Conservation (phyloP, 2,113 vertebrate genomes). For the Puffinus mauretanicus region DNA sequence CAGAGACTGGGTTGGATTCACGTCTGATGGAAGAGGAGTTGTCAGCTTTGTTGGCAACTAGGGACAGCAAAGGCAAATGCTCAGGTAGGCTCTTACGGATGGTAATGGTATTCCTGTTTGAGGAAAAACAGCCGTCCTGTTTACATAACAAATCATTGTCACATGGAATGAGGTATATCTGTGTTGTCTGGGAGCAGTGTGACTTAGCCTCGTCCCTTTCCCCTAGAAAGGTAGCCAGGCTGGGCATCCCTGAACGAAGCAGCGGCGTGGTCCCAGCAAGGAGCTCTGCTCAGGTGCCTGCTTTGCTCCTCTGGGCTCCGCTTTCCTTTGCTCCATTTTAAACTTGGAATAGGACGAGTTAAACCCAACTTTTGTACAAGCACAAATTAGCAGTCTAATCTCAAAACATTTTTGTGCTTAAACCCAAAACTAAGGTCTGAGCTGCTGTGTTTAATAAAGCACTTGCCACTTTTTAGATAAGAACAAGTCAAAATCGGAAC, state of each 20-base stretch:
- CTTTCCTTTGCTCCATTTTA: neutral
- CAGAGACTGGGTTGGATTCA: neutral
- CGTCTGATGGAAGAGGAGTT: neutral
- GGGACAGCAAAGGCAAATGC: neutral
- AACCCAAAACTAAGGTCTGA: neutral
- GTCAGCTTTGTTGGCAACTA: neutral
- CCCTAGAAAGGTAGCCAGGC: neutral
- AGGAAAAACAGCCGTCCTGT: neutral
- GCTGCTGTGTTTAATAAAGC: neutral
- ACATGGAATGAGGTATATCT: neutral
- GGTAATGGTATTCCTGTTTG: neutral
- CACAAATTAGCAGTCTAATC: neutral
- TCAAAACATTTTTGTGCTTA: neutral
- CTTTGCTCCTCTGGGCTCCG: neutral
- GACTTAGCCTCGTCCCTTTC: neutral
- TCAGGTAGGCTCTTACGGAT: neutral
- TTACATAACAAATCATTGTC: neutral
- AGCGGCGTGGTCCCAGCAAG: fast-evolving
- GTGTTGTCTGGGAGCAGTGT: neutral
- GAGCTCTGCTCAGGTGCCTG: neutral
- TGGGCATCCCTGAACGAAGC: neutral
- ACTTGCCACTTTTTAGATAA: neutral
- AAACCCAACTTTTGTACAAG: neutral
- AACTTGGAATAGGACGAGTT: neutral
- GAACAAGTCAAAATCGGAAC: neutral